A percentile compares a stretch with the other conserved stretches of the same genome.
These are phyloP conservation scores for Protobothrops flavoviridis DNA, from an alignment of 2,113 vertebrate genomes.

Conservation along the genomic window DNA sequence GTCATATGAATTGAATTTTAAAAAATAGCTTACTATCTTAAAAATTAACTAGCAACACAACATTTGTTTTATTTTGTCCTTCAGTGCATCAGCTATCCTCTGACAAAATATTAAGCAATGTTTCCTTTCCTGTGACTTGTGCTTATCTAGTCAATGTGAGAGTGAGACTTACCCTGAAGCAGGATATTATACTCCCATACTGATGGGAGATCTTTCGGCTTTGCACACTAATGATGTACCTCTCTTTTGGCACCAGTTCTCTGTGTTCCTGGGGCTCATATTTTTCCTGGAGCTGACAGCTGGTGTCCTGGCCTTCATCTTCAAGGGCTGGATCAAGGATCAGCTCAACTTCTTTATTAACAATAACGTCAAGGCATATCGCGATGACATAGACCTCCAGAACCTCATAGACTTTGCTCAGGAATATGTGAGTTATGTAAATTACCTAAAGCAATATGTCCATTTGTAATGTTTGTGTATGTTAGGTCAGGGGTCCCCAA, in stretches of 20 bases:
- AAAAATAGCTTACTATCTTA: not conserved
- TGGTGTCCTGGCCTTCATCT: slow-evolving; percentile 88
- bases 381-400: slow-evolving; percentile 90
- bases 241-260: slow-evolving; percentile 73
- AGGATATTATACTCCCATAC: not conserved
- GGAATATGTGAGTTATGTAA: slow-evolving; percentile 82
- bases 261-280: slow-evolving; percentile 90
- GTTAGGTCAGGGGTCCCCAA: too few species aligned
- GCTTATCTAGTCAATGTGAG: not conserved
- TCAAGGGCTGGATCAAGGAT: slow-evolving; percentile 95
- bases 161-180: not conserved
- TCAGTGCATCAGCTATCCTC: too few species aligned
- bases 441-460: not conserved
- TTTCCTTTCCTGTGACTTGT: not conserved
- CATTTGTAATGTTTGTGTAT: not conserved
- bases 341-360: slow-evolving; percentile 94
- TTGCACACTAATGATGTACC: not conserved
- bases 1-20: not conserved
- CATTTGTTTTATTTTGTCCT: not conserved
- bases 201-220: not conserved
- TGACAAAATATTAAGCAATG: not conserved
- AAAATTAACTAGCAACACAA: not conserved
- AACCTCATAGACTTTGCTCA: slow-evolving; percentile 94
- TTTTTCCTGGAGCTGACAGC: slow-evolving; percentile 90
- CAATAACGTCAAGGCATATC: slow-evolving; percentile 90